Percentiles rank a stretch among this genome's conserved stretches.
These are phyloP conservation scores for Diloba caeruleocephala DNA, from an alignment of 2,888 invertebrate species.

Conservation along the genomic window DNA sequence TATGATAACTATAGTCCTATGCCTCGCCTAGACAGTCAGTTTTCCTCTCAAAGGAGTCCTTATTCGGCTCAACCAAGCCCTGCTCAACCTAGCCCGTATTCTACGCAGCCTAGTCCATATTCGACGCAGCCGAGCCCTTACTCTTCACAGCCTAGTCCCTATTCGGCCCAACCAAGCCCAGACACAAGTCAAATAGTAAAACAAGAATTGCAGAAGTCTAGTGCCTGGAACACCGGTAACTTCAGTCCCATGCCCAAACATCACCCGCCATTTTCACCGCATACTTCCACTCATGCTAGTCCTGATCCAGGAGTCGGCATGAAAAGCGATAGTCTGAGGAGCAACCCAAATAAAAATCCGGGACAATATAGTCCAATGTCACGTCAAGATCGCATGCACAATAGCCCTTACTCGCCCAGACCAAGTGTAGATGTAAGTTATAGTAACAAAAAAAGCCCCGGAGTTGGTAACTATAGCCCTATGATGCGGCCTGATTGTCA, in stretches of 20 bases:
- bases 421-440: conserved; percentile 78
- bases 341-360: conserved; percentile 76
- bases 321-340: conserved; percentile 73
- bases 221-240: conserved; percentile 83
- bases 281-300: conserved; percentile 81
- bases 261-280: conserved; percentile 83
- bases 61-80: conserved; percentile 84
- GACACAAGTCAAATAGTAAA: conserved; percentile 85
- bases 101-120: conserved; percentile 83
- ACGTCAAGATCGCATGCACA: conserved; percentile 78
- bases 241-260: conserved; percentile 86
- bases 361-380: conserved; percentile 85
- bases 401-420: conserved; percentile 82
- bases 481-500: conserved; percentile 82
- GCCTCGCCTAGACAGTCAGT: conserved; percentile 82
- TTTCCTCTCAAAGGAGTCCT: conserved; percentile 84
- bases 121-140: conserved; percentile 84
- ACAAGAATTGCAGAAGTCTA: conserved; percentile 77
- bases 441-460: conserved; percentile 80
- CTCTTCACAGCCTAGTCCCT: conserved; percentile 84
- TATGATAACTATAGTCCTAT: conserved; percentile 84
- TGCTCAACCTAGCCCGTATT: conserved; percentile 85
- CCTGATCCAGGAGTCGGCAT: conserved; percentile 79
- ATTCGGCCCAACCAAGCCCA: conserved; percentile 84
- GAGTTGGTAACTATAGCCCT: conserved; percentile 81